Conservation (phyloP, 2,888 invertebrate species). For the Nomada ferruginata region DNA sequence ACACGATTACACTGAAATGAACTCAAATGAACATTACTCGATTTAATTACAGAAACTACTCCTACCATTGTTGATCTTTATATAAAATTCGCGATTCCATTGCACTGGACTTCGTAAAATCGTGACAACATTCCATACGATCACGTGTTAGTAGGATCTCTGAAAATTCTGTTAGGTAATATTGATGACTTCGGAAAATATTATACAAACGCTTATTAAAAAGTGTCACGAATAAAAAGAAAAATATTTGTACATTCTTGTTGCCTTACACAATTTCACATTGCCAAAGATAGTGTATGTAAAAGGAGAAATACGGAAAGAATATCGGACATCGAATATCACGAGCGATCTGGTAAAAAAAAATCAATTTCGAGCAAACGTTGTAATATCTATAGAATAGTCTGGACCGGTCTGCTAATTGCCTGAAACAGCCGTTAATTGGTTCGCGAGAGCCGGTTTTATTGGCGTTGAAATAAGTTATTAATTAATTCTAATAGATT, state of each 20-base stretch:
- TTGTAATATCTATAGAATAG: constrained; percentile 23
- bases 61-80: constrained; percentile 22
- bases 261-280: no score
- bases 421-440: constrained; percentile 36
- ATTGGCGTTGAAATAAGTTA: constrained; percentile 51
- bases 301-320: not conserved
- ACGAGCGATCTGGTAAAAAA: not conserved
- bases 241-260: no score
- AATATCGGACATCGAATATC: not conserved
- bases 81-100: constrained; percentile 27
- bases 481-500: constrained; percentile 59
- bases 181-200: no score
- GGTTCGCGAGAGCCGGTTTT: constrained; percentile 18
- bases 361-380: constrained; percentile 30
- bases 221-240: no score
- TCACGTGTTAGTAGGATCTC: no score
- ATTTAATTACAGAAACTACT: not conserved
- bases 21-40: not conserved
- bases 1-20: not conserved
- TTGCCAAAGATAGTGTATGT: no score
- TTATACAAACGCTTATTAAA: no score
- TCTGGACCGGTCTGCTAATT: constrained; percentile 17
- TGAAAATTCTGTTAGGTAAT: no score
- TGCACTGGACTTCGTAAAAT: constrained; percentile 5
- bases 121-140: constrained; percentile 9